These are phyloP conservation scores for Decapterus maruadsi DNA, from an alignment of 2,797 vertebrate genomes.

Conservation along the genomic window DNA sequence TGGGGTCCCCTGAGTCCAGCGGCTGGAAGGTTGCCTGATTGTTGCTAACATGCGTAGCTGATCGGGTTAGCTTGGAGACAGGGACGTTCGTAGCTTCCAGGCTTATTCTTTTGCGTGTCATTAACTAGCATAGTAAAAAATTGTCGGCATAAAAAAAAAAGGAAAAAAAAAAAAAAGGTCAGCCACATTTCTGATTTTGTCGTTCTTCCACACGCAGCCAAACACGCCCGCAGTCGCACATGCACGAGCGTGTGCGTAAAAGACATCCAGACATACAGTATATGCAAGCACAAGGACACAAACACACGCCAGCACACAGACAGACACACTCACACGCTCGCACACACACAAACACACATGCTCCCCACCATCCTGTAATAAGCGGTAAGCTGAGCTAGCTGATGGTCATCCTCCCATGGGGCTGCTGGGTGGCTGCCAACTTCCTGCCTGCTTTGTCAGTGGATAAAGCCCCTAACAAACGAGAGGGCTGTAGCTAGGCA, in stretches of 20 bases:
- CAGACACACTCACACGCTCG: constrained; percentile 52
- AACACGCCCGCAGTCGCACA: constrained; percentile 24
- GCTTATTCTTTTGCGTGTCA: constrained; percentile 79
- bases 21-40: constrained; percentile 85
- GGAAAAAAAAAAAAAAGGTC: constrained; percentile 64
- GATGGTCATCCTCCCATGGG: constrained; percentile 92
- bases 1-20: constrained; percentile 79
- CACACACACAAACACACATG: constrained; percentile 71
- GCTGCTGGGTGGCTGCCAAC: constrained; percentile 89
- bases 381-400: constrained; percentile 92
- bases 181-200: constrained; percentile 67
- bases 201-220: constrained; percentile 18
- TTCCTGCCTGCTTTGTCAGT: constrained; percentile 90
- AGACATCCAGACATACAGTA: constrained; percentile 39
- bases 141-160: constrained; percentile 64
- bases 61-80: constrained; percentile 82
- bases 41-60: constrained; percentile 84
- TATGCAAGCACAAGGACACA: constrained; percentile 36
- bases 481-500: constrained; percentile 91
- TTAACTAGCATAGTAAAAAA: constrained; percentile 73
- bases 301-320: constrained; percentile 10
- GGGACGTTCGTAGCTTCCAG: constrained; percentile 80
- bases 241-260: constrained; percentile 13
- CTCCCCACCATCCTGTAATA: constrained; percentile 85
- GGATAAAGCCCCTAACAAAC: constrained; percentile 93